These are phyloP conservation scores for Pithys albifrons DNA, from an alignment of 2,113 vertebrate species.

Conservation along the genomic window DNA sequence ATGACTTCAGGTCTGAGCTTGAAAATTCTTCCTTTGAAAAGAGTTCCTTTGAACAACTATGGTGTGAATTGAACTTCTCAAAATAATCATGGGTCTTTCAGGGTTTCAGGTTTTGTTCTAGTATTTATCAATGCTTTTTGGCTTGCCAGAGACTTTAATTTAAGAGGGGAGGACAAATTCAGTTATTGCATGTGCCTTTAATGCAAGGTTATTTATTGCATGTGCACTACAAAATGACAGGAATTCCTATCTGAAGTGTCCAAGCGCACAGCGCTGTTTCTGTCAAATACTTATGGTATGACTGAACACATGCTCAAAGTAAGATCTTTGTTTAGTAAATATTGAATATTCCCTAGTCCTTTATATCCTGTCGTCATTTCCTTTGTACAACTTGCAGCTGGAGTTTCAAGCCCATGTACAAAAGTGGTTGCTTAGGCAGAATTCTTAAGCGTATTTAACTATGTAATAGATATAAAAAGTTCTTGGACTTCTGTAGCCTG, in stretches of 20 bases:
- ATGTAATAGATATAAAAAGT: background rate
- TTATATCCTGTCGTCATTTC: constrained; percentile 64
- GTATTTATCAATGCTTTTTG: background rate
- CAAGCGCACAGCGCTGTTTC: background rate
- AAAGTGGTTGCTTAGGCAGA: background rate
- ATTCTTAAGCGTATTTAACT: background rate
- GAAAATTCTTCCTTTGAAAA: background rate
- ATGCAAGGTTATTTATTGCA: background rate
- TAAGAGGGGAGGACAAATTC: background rate
- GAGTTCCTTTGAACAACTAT: background rate
- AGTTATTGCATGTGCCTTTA: background rate
- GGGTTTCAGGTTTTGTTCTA: background rate
- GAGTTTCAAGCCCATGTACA: constrained; percentile 18
- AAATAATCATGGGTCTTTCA: background rate
- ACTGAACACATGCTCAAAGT: constrained; percentile 33
- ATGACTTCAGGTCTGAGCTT: background rate
- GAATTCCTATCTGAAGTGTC: background rate
- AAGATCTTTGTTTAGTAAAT: constrained; percentile 67
- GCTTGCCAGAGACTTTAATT: background rate
- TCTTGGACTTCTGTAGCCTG: background rate
- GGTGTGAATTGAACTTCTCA: background rate
- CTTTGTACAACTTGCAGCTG: constrained; percentile 58
- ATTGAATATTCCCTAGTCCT: constrained; percentile 61
- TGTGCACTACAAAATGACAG: background rate
- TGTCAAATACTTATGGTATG: constrained; percentile 46